Evolutionary conservation across 2,888 invertebrate genomes (phyloP), one percentile per base, ranked within the genome.

Genomic region (Rhagium mordax): DNA sequence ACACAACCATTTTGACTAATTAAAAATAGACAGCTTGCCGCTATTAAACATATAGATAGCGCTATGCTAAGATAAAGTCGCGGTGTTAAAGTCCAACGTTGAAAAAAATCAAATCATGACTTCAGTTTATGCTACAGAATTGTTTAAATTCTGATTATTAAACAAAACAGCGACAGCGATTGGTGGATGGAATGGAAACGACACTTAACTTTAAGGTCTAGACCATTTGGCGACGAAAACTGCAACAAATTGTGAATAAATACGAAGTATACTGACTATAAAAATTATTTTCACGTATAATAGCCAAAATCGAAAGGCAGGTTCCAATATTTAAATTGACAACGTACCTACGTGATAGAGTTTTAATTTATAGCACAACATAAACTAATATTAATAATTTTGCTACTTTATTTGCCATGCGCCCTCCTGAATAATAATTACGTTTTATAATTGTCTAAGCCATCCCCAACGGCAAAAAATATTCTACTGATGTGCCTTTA

Each of bases 21-120:
- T 29, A 33, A 59, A 59, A 59, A 59, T 59, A 59, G 59, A 59
- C 59, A 16, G 59, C 59, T 5, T 59, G 59, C 33, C 33, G 27
- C 59, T 59, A 33, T 59, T 16, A 29, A 59, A 33, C 15, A 27
- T 2, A 59, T 2, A 59, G 16, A 59, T 59, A 29, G 15, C 2
- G 15, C 16, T 55, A 7, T 55, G 13, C 2, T n/a, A 41, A 33
- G 33, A 33, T 33, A 33, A 29, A 29, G 33, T n/a, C 41, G n/a
- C 41, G n/a, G n/a, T 41, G 3, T 41, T 13, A 41, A 41, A 41
- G n/a, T 41, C 41, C 41, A 13, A 13, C n/a, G 4, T n/a, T 0
- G n/a, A 15, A 13, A 41, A 41, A 41, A n/a, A 41, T 41, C n/a
- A n/a, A 41, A 41, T 41, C 41, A n/a, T 41, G n/a, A 41, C n/a